Base-by-base conservation (phyloP, 2,888 invertebrate genomes). In the Piscicola geometra region DNA sequence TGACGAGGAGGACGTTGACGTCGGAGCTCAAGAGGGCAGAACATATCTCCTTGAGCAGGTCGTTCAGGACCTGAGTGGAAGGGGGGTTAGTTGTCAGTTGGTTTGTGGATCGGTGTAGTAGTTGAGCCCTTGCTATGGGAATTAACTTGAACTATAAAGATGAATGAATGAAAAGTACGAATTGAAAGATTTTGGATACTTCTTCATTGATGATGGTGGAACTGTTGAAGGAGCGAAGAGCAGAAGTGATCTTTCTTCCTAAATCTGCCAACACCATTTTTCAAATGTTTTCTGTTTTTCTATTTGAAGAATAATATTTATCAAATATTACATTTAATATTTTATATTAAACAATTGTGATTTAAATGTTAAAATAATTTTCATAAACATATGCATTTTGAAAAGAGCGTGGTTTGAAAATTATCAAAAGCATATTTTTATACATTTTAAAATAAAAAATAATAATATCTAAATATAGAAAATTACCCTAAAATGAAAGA, bases 201-300 rank as follows among this genome's bases (percentile, higher is more conserved):
- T 97, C 96, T 88, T 97, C 95, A 89, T 97, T 97, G 82, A 98
- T 98, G 80, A 98, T 92, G 70, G 97, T 97, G 78, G 97, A 97
- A 88, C 94, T 94, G 88, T 96, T 97, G 81, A 99, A 88, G 75
- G 96, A 96, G 86, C 96, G 93, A 87, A 99, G 88, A 79, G 99
- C 99, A 87, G 94, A 93, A 84, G 98, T 98, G 86, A 99, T 99
- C 89, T 97, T 97, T 85, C 99, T 91, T 85, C 99, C 99, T 86
- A 99, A 90, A 89, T 99, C 99, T 83, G 99, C 99, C 90, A 99
- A 92, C 86, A 99, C 99, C 99, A 99, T 99, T 78, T 84, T 88
- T 47, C 21, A 47, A 15, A 21, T 47, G 50, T 47, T 47, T 21
- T 21, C 21, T n/a, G n/a, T n/a, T n/a, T n/a, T n/a, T n/a, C n/a